Percentiles rank a stretch among this genome's conserved stretches.
Evolutionary conservation across 2,888 invertebrate genomes (phyloP).

Genomic region (Andrena camellia): DNA sequence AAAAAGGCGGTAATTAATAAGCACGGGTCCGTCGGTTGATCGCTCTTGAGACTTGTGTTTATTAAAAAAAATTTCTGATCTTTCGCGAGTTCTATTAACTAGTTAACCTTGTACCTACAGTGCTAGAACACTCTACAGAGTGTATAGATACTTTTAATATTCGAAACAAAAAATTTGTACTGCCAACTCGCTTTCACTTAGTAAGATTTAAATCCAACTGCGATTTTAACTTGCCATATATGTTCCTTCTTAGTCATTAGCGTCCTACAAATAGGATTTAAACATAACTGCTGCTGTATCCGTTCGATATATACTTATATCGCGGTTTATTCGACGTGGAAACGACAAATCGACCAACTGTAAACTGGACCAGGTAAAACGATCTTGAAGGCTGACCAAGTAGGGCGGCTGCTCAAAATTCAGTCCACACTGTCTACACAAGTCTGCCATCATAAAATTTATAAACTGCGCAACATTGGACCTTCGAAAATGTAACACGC

Average conservation of each 20-base stretch:
- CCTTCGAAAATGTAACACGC: slow-evolving; percentile 35
- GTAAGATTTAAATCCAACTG: slow-evolving; percentile 23
- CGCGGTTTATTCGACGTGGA: slow-evolving; percentile 58
- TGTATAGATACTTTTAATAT: slow-evolving; percentile 1
- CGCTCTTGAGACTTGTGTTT: too few relatives aligned
- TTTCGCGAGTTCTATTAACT: too few relatives aligned
- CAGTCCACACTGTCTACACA: slow-evolving; percentile 63
- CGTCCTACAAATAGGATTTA: slow-evolving; percentile 29
- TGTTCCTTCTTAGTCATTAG: slow-evolving; percentile 12
- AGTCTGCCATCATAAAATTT: slow-evolving; percentile 66
- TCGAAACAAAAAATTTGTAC: slow-evolving; percentile 49
- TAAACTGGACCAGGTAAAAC: slow-evolving; percentile 40
- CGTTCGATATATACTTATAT: slow-evolving; percentile 65
- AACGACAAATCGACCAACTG: slow-evolving; percentile 42
- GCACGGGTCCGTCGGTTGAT: too few relatives aligned
- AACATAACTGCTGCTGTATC: slow-evolving; percentile 63
- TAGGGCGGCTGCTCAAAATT: slow-evolving; percentile 46
- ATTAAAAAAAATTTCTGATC: too few relatives aligned
- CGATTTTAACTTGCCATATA: background rate
- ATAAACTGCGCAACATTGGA: slow-evolving; percentile 64
- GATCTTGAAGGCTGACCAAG: slow-evolving; percentile 51
- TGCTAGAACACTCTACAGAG: background rate
- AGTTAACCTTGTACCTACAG: background rate
- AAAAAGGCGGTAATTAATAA: too few relatives aligned
- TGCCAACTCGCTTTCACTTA: slow-evolving; percentile 23